Percentiles rank a stretch among this genome's conserved stretches.
These are phyloP conservation scores for Astatoreochromis straeleni DNA, from an alignment of 2,113 vertebrate species.

Conservation along the genomic window DNA sequence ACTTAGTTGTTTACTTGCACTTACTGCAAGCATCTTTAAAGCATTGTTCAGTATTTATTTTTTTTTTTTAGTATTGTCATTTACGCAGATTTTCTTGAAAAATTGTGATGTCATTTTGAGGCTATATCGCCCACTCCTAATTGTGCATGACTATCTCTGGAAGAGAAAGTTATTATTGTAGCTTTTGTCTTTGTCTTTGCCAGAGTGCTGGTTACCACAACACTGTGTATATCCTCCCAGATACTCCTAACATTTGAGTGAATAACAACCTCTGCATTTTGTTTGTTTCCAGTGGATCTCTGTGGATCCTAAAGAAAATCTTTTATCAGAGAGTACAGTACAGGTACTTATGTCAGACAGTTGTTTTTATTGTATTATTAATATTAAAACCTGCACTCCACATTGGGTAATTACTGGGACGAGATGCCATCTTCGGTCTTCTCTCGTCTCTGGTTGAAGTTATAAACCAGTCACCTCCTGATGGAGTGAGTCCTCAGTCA, in stretches of 20 bases:
- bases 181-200: background rate
- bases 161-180: background rate
- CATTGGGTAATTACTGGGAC: background rate
- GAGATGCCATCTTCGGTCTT: background rate
- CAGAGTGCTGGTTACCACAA: background rate
- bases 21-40: background rate
- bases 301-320: background rate
- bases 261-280: background rate
- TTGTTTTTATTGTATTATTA: background rate
- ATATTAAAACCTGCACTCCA: background rate
- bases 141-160: background rate
- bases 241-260: background rate
- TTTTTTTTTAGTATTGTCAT: background rate
- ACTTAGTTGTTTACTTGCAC: background rate
- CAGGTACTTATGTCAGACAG: background rate
- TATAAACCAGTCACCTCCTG: background rate
- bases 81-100: background rate
- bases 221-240: background rate
- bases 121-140: background rate
- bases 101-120: background rate
- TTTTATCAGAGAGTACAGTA: background rate
- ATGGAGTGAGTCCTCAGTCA: slow-evolving; percentile 8
- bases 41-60: background rate
- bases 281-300: background rate
- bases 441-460: background rate